These are phyloP conservation scores for Ptychobarbus kaznakovi DNA, from an alignment of 2,797 vertebrate genomes.

Conservation along the genomic window DNA sequence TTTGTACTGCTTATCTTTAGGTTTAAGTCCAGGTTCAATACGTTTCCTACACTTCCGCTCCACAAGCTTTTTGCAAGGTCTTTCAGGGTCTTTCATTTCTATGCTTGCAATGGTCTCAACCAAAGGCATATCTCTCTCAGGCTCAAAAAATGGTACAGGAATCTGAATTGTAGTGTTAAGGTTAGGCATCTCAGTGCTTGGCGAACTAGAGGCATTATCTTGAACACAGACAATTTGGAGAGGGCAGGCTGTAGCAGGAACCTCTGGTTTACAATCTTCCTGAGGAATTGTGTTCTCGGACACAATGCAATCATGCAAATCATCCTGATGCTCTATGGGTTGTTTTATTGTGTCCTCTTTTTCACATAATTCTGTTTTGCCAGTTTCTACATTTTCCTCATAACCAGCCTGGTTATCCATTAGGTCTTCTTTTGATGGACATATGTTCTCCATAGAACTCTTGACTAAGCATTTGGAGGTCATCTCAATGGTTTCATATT, in stretches of 20 bases:
- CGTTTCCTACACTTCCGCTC: conserved; percentile 79
- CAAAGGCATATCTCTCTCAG: conserved; percentile 75
- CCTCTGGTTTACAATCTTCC: conserved; percentile 70
- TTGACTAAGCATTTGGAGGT: conserved; percentile 79
- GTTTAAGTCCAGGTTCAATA: conserved; percentile 78
- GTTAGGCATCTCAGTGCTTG: conserved; percentile 82
- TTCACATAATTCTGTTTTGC: conserved; percentile 69
- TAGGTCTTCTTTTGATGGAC: conserved; percentile 53
- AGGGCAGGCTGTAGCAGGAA: conserved; percentile 55
- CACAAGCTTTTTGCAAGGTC: conserved; percentile 69
- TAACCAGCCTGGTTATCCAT: conserved; percentile 46
- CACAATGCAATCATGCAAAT: conserved; percentile 69
- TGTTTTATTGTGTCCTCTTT: conserved; percentile 68
- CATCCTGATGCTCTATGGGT: conserved; percentile 74
- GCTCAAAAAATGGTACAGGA: conserved; percentile 82
- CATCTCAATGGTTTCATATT: conserved; percentile 86
- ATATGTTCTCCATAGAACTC: conserved; percentile 61
- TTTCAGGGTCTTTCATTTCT: conserved; percentile 71
- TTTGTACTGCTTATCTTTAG: conserved; percentile 92
- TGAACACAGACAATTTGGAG: conserved; percentile 56
- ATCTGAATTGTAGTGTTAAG: conserved; percentile 84
- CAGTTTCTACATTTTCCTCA: conserved; percentile 65
- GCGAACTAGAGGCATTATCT: conserved; percentile 72
- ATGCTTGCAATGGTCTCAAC: conserved; percentile 55
- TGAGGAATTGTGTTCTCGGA: conserved; percentile 66